A percentile compares a stretch with the other conserved stretches of the same genome.
Evolutionary conservation across 2,888 invertebrate genomes (phyloP).

Genomic region (Drosophila greeni): DNA sequence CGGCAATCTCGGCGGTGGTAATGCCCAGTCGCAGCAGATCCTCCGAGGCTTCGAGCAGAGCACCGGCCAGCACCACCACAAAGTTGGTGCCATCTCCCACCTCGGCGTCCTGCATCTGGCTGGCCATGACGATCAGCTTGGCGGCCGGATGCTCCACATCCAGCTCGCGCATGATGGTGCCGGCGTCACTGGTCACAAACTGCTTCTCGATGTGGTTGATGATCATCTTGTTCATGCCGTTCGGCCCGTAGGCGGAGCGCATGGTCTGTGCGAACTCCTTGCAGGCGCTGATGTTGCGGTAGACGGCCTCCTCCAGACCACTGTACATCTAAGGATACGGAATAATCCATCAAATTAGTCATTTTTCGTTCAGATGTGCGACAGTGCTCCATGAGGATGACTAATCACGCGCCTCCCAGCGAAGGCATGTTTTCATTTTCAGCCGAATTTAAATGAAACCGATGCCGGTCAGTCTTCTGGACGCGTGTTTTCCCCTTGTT

Average conservation of each 20-base stretch:
- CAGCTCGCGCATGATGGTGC: constrained; percentile 96
- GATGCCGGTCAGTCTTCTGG: not conserved
- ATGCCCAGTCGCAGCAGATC: constrained; percentile 95
- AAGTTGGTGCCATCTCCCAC: constrained; percentile 99
- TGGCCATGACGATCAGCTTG: constrained; percentile 95
- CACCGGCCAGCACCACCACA: constrained; percentile 95
- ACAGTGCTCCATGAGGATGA: constrained; percentile 47
- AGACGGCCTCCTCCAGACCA: constrained; percentile 98
- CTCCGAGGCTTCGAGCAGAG: constrained; percentile 94
- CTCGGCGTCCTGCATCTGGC: constrained; percentile 99
- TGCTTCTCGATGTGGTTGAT: constrained; percentile 99
- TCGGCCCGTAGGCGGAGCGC: constrained; percentile 97
- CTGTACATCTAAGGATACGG: constrained; percentile 82
- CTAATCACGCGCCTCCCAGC: constrained; percentile 69
- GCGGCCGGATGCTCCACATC: constrained; percentile 99
- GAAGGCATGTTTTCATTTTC: constrained; percentile 45
- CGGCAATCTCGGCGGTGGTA: constrained; percentile 96
- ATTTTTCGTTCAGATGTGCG: constrained; percentile 26
- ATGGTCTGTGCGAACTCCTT: constrained; percentile 96
- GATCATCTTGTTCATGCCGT: constrained; percentile 99
- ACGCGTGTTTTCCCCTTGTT: constrained; percentile 45
- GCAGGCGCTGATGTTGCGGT: constrained; percentile 96
- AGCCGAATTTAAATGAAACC: constrained; percentile 52
- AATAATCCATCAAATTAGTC: constrained; percentile 7
- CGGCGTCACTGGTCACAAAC: constrained; percentile 99